Percentiles rank a stretch among this genome's conserved stretches.
phyloP scores from a whole-genome alignment of 1,140 invertebrate genomes.

The Zaprionus capensis region DNA sequence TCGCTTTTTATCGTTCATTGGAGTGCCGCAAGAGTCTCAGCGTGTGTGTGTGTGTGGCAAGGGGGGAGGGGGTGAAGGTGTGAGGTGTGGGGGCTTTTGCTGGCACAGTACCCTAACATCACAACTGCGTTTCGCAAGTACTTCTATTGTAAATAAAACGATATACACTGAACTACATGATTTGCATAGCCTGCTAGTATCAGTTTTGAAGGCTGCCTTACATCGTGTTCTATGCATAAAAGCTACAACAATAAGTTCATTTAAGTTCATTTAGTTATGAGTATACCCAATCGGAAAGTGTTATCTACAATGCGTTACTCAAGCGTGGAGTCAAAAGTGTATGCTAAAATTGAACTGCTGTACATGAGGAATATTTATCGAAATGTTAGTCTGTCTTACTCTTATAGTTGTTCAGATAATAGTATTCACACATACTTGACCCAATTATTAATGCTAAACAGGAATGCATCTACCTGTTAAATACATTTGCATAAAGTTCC shows the following conservation, averaged over 20 bases:
- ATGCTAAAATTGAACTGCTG: background rate
- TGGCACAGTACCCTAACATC: background rate
- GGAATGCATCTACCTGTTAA: too few relatives aligned
- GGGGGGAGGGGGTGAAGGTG: constrained; percentile 7
- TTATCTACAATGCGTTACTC: background rate
- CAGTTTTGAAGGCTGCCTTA: background rate
- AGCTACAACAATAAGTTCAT: background rate
- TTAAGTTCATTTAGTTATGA: background rate
- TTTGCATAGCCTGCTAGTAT: constrained; percentile 25
- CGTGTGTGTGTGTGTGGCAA: background rate
- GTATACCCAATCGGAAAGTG: background rate
- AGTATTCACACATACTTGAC: too few relatives aligned
- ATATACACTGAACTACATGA: constrained; percentile 19
- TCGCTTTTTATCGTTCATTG: constrained; percentile 73
- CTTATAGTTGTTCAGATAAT: too few relatives aligned
- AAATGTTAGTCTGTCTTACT: too few relatives aligned
- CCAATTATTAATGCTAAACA: too few relatives aligned
- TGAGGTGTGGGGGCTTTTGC: too few relatives aligned
- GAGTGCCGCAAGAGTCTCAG: constrained; percentile 46
- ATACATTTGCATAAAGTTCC: too few relatives aligned
- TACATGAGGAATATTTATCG: too few relatives aligned
- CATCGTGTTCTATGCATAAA: background rate
- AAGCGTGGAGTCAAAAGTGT: background rate
- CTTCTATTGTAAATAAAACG: constrained; percentile 17
- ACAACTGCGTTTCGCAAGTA: constrained; percentile 33